Percentiles rank a stretch among this genome's conserved stretches.
phyloP scores from a whole-genome alignment of 2,888 invertebrate genomes.

The Mechanitis messenoides region DNA sequence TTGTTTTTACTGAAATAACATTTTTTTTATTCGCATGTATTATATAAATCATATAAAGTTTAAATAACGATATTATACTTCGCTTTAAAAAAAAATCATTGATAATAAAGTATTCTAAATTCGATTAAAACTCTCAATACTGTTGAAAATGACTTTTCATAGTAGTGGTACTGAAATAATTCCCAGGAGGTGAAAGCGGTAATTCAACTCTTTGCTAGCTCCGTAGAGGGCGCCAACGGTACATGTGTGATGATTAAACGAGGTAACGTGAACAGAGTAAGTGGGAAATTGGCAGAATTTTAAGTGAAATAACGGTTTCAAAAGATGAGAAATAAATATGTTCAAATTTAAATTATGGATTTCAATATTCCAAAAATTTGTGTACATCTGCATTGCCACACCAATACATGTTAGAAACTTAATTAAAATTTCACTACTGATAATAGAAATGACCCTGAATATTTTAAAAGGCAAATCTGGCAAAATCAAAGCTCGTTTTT shows the following conservation, averaged over 20 bases:
- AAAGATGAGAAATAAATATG: constrained; percentile 13
- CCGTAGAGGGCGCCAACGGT: constrained; percentile 28
- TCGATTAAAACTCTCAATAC: neutral
- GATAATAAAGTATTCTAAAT: no score
- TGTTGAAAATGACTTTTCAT: constrained; percentile 10
- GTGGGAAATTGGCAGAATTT: constrained; percentile 27
- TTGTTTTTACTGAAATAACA: constrained; percentile 18
- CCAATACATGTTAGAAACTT: no score
- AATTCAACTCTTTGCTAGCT: constrained; percentile 34
- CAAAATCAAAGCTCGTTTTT: no score
- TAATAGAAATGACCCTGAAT: no score
- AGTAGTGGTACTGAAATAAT: constrained; percentile 28
- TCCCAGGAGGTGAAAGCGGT: constrained; percentile 31
- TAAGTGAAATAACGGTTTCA: constrained; percentile 26
- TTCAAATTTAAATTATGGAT: neutral
- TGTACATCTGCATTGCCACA: no score
- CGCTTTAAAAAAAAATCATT: no score
- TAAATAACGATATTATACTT: no score
- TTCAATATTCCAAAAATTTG: neutral
- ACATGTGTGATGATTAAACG: constrained; percentile 39
- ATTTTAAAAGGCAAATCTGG: no score
- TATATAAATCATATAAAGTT: neutral
- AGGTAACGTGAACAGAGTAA: constrained; percentile 32
- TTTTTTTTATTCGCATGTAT: neutral
- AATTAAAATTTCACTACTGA: no score